phyloP scores from a whole-genome alignment of 2,888 invertebrate species.

The Leucozona laternaria region DNA sequence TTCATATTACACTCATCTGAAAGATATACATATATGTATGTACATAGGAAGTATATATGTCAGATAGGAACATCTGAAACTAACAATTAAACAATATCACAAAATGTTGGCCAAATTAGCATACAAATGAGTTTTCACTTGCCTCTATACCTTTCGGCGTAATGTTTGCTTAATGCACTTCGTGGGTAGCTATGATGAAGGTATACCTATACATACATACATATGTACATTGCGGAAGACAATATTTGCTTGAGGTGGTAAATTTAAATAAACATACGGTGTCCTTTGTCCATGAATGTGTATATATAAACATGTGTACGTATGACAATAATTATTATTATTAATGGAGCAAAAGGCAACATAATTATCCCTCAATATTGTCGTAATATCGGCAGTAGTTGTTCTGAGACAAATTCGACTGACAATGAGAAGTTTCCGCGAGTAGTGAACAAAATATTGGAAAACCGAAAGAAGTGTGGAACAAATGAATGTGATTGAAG shows the following conservation, averaged over 20 bases:
- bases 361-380: too few relatives aligned
- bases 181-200: slow-evolving; percentile 14
- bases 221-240: slow-evolving; percentile 18
- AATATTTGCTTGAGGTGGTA: slow-evolving; percentile 53
- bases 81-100: slow-evolving; percentile 52
- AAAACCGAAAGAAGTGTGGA: too few relatives aligned
- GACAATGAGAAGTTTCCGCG: too few relatives aligned
- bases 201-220: neutral
- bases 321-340: neutral
- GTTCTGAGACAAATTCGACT: too few relatives aligned
- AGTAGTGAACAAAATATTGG: too few relatives aligned
- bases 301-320: neutral
- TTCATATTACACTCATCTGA: slow-evolving; percentile 8
- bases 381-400: neutral
- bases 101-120: slow-evolving; percentile 56
- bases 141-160: slow-evolving; percentile 25
- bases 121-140: slow-evolving; percentile 64
- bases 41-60: too few relatives aligned
- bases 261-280: slow-evolving; percentile 51
- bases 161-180: slow-evolving; percentile 60
- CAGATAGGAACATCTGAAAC: neutral
- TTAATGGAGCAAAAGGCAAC: slow-evolving; percentile 6
- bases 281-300: slow-evolving; percentile 13
- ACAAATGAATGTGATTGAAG: too few relatives aligned
- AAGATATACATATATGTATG: neutral